Percentiles rank a stretch among this genome's conserved stretches.
phyloP scores from a whole-genome alignment of 1,140 invertebrate genomes.

The Sesamia nonagrioides region DNA sequence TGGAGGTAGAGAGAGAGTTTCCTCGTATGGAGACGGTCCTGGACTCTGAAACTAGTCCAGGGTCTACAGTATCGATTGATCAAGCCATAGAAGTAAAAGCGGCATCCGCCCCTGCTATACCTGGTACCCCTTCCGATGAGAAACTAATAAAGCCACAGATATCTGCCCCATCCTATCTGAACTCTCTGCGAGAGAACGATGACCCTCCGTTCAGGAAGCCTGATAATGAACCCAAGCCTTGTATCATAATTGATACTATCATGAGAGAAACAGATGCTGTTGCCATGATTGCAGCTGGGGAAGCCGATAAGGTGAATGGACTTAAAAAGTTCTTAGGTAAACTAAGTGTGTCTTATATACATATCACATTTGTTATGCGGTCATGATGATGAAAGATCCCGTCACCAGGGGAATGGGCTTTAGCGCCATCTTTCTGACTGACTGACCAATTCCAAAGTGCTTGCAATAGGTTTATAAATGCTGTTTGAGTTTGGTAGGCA shows the following conservation, averaged over 20 bases:
- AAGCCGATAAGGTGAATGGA: conserved; percentile 58
- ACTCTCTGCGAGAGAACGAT: conserved; percentile 68
- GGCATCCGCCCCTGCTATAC: conserved; percentile 60
- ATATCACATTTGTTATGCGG: no score
- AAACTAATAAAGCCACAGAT: conserved; percentile 63
- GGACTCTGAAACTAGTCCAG: conserved; percentile 20
- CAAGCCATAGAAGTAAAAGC: conserved; percentile 49
- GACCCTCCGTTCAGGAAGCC: conserved; percentile 72
- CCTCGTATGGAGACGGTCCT: background rate
- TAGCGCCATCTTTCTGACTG: no score
- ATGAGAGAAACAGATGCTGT: conserved; percentile 70
- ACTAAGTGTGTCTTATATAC: no score
- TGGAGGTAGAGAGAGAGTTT: background rate
- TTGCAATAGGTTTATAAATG: no score
- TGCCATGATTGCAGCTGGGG: conserved; percentile 68
- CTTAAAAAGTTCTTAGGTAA: conserved; percentile 68
- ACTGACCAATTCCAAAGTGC: no score
- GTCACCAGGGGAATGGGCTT: no score
- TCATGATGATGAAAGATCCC: no score
- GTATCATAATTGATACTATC: conserved; percentile 66
- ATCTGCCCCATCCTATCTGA: conserved; percentile 79
- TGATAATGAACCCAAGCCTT: conserved; percentile 60
- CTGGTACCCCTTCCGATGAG: conserved; percentile 31
- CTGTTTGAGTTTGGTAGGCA: no score
- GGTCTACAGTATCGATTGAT: background rate